A percentile compares a stretch with the other conserved stretches of the same genome.
phyloP scores from a whole-genome alignment of 2,888 invertebrate genomes.

The Reticulitermes lucifugus region DNA sequence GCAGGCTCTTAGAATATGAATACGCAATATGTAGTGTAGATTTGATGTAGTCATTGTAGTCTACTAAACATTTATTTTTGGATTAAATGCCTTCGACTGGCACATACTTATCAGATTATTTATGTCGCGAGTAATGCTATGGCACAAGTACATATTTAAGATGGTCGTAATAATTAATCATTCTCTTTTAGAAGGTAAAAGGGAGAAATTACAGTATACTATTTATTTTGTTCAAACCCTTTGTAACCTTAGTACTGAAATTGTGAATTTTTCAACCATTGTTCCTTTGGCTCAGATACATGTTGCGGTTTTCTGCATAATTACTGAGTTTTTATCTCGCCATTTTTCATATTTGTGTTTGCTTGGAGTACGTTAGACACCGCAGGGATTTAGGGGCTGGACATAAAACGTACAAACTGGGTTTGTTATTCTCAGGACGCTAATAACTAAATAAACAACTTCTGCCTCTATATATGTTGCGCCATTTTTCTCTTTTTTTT shows the following conservation, averaged over 20 bases:
- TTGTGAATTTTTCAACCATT: background rate
- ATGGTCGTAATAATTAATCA: no score
- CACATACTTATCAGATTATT: no score
- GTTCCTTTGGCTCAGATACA: background rate
- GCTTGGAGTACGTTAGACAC: background rate
- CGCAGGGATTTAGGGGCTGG: background rate
- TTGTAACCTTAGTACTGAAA: background rate
- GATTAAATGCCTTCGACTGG: no score
- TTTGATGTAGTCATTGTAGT: no score
- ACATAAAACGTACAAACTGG: slow-evolving; percentile 5
- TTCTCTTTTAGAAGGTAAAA: no score
- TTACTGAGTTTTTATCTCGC: background rate
- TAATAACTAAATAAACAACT: slow-evolving; percentile 16
- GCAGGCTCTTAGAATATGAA: no score
- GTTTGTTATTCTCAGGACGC: slow-evolving; percentile 1
- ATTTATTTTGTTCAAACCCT: background rate
- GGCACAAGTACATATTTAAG: no score
- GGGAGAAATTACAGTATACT: no score
- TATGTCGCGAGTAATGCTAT: no score
- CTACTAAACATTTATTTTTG: no score
- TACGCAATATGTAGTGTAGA: no score
- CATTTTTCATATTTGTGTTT: background rate
- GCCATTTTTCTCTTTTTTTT: background rate
- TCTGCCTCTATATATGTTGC: background rate
- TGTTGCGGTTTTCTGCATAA: background rate